Conservation (phyloP, 2,797 vertebrate genomes). For the Heliangelus exortis region DNA sequence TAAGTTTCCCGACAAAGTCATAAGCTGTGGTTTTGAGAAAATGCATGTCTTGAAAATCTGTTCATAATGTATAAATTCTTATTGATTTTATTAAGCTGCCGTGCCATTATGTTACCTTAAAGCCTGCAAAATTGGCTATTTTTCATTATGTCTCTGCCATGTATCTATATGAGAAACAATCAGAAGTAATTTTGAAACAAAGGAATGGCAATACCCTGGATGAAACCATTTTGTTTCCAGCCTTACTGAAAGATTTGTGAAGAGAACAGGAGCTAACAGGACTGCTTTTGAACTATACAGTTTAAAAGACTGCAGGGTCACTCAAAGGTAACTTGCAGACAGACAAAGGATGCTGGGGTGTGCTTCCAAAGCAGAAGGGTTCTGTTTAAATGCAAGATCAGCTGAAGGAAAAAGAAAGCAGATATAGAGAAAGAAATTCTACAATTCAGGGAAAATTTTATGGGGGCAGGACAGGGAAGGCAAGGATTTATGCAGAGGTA, state of each 20-base stretch:
- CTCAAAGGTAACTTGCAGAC: not conserved
- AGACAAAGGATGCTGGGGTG: not conserved
- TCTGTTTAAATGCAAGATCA: constrained; percentile 1
- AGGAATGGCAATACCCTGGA: not conserved
- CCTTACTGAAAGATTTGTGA: not conserved
- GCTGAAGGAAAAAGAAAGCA: not conserved
- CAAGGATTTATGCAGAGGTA: not conserved
- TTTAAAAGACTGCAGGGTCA: constrained; percentile 22
- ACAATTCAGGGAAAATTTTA: not conserved
- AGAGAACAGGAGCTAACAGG: not conserved
- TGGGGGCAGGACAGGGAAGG: not conserved
- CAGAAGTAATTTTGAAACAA: not conserved
- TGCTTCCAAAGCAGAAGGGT: not conserved
- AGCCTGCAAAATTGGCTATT: not conserved
- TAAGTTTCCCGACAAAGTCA: not conserved
- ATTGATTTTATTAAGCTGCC: not conserved
- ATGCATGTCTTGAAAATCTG: not conserved
- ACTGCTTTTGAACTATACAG: not conserved
- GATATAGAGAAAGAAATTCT: not conserved
- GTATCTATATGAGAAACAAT: not conserved
- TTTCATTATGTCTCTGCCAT: not conserved
- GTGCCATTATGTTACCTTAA: not conserved
- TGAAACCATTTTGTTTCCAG: not conserved
- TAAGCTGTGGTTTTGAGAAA: not conserved
- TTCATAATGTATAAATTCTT: not conserved